Base-by-base conservation (phyloP, 2,888 invertebrate species). In the Drosophila anomelani region DNA sequence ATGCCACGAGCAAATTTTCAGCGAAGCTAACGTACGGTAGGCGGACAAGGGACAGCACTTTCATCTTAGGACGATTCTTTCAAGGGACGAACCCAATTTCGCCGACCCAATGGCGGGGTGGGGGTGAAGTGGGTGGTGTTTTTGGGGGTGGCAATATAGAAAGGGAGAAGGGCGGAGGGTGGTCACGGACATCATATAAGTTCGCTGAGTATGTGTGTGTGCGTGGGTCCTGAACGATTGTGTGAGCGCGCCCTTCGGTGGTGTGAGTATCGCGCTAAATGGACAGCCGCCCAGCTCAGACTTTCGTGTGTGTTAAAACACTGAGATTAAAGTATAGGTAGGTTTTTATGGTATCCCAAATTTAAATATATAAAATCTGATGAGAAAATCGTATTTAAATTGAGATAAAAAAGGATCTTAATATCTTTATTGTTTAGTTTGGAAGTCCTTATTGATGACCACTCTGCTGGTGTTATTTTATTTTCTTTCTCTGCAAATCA, bases 1-100 rank as follows among this genome's bases (percentile, higher is more conserved):
- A 80, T 85, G 90, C 88, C 88, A 89, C 79, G 86, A 88, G 88
- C 86, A 89, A 86, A 83, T 88, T 90, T 83, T 84, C 79, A 90
- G 89, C 90, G 87, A 77, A 85, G 85, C 87, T 80, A 79, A 85
- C 81, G 85, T 84, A 81, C 83, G 68, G 81, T 63, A 72, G 85
- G 78, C 79, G 86, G 85, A 82, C 88, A 85, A 76, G 80, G 90
- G 85, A 78, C 81, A 77, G 79, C 79, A 83, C 81, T 90, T 90
- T 90, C 90, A 85, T 90, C 88, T 85, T 89, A 79, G 81, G 76
- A 89, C 80, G 80, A 86, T 83, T 88, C 88, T 81, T 89, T 88
- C 78, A 83, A 88, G 88, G 86, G 86, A 89, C 86, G 81, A 86
- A 89, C 88, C 85, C 89, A 84, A 89, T 83, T 83, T 81, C 82